Percentiles rank a stretch among this genome's conserved stretches.
These are phyloP conservation scores for Spea bombifrons DNA, from an alignment of 2,113 vertebrate species.

Conservation along the genomic window DNA sequence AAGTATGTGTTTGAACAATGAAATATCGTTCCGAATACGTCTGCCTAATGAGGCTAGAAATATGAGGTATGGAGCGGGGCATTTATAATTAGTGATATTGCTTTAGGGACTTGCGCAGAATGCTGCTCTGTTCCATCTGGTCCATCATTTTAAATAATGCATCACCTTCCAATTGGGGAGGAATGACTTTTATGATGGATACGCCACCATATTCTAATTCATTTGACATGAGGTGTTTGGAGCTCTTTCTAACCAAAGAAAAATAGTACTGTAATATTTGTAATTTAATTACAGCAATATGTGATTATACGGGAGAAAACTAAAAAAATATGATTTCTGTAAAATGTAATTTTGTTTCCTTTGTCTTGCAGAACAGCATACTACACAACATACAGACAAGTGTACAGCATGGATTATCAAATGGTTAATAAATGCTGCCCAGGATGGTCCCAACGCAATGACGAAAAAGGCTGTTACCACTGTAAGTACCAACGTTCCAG, in stretches of 20 bases:
- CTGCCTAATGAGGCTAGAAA: slow-evolving; percentile 37
- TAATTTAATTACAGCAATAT: neutral
- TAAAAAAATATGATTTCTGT: neutral
- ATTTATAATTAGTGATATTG: slow-evolving; percentile 7
- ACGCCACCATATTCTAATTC: neutral
- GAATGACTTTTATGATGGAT: neutral
- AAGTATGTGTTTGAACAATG: neutral
- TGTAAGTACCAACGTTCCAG: slow-evolving; percentile 69
- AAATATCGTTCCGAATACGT: neutral
- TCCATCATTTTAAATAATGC: neutral
- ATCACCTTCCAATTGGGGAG: neutral
- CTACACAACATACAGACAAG: slow-evolving; percentile 76
- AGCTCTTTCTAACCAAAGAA: neutral
- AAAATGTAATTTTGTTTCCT: neutral
- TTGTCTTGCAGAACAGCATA: slow-evolving; percentile 73
- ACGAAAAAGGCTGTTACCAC: slow-evolving; percentile 78
- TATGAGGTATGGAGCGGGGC: slow-evolving; percentile 6
- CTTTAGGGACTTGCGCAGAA: neutral
- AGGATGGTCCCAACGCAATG: slow-evolving; percentile 79
- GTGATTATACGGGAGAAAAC: neutral
- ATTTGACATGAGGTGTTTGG: neutral
- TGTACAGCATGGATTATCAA: slow-evolving; percentile 70
- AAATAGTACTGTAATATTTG: neutral
- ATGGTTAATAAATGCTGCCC: slow-evolving; percentile 77
- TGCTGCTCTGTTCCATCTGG: neutral